Base-by-base conservation (phyloP, 2,888 invertebrate species). In the Volucella zonaria region DNA sequence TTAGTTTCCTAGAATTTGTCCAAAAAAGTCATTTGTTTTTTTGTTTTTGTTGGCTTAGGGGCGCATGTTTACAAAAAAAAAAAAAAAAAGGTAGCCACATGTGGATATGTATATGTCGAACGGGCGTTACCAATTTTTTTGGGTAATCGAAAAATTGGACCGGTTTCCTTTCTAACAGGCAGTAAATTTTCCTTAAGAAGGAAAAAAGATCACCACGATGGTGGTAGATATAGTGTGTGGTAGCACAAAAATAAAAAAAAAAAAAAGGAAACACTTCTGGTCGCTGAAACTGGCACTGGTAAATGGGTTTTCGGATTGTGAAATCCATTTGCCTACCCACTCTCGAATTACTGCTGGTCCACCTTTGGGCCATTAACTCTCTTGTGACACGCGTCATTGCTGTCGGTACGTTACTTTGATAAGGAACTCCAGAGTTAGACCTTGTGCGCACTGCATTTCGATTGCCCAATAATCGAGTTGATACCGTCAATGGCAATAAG, bases 141-240 rank as follows among this genome's bases (percentile, higher is more conserved):
- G 15, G 75, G 49, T 49, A 73, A 58, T 64, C 58, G 40, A 42
- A 78, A 70, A 64, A 18, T n/a, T 58, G 47, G 64, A 85, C 85
- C 85, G 85, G 85, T 85, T 85, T 85, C 85, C 85, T 85, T 85
- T 85, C 85, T 81, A 85, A 85, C 67, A 18, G 43, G 23, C 73
- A 52, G 14, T 38, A 40, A 59, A 51, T 77, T 82, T 80, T 79
- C 70, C 73, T 68, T n/a, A 52, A 76, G 67, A 66, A 67, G 78
- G 71, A 79, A 62, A 66, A 64, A 12, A 47, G 40, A 73, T 18
- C 18, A 66, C 15, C 11, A 18, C 23, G 11, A 3, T 23, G 31
- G 31, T 31, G 6, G 38, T 56, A 45, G 8, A 52, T 58, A 38
- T 45, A 40, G 40, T 47, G 59, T 52, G 61, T 56, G 56, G 73